A percentile compares a stretch with the other conserved stretches of the same genome.
Evolutionary conservation across 2,888 invertebrate species (phyloP).

Genomic region (Amphipyra tragopoginis): DNA sequence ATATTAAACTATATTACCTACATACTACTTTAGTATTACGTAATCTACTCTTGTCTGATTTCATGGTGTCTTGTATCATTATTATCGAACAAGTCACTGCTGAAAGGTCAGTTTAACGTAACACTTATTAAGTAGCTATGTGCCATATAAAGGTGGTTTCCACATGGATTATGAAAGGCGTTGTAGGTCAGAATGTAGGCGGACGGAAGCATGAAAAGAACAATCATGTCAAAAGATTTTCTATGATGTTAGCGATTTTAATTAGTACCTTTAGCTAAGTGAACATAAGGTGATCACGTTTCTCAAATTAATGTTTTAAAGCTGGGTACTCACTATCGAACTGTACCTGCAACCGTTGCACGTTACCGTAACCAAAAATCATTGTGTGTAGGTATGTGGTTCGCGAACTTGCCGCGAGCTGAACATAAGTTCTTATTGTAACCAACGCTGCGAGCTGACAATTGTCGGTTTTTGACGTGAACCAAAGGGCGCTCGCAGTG

Average conservation of each 20-base stretch:
- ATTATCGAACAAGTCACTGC: conserved; percentile 10
- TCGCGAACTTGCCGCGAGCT: no score
- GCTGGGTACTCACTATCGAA: no score
- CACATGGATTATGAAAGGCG: conserved; percentile 33
- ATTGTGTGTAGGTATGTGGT: no score
- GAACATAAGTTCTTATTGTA: no score
- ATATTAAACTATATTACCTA: no score
- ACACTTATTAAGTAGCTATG: conserved; percentile 16
- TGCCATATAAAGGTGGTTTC: conserved; percentile 39
- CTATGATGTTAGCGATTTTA: not conserved
- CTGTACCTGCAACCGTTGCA: no score
- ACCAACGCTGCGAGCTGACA: no score
- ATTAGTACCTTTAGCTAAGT: not conserved
- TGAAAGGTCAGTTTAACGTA: conserved; percentile 30
- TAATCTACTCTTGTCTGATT: not conserved
- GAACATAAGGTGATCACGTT: no score
- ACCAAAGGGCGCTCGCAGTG: no score
- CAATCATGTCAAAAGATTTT: conserved; percentile 14
- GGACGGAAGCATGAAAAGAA: conserved; percentile 11
- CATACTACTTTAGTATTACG: not conserved
- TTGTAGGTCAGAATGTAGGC: conserved; percentile 47
- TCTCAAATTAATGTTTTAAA: no score
- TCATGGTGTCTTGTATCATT: conserved; percentile 8
- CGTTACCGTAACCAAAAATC: no score
- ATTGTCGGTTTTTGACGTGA: no score